Evolutionary conservation across 2,113 vertebrate species (phyloP), one percentile per base, ranked within the genome.

Genomic region (Phasianus colchicus): DNA sequence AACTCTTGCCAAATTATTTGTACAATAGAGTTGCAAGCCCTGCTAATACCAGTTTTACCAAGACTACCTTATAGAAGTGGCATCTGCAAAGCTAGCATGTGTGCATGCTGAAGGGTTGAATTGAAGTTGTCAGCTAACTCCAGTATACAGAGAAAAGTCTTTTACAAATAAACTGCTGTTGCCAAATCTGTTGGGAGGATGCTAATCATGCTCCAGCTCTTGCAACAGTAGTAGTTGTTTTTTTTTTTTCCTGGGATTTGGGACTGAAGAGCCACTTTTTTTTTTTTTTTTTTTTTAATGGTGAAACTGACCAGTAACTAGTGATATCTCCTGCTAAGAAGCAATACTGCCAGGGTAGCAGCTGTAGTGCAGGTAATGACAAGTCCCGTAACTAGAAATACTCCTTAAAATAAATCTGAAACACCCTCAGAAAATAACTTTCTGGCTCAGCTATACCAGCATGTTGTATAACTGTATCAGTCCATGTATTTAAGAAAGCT

Each of bases 331-430:
- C 71, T 86, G 27, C 13, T 32, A 11, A 92, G 58, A 55, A 80
- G 66, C 32, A 32, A 6, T 61, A 21, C 42, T 77, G 30, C 42
- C n/a, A 16, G 55, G 45, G 10, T 42, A 89, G 54, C 43, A 90
- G 9, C 47, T 80, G 60, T 72, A 86, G 1, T 55, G 64, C 58
- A 85, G 40, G 25, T 92, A 81, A 20, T 29, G 24, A 42, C 22
- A 84, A 80, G n/a, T 63, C 55, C 42, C 4, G 1, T 76, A 89
- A 64, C 36, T 21, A 32, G 69, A 34, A 57, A 27, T 47, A 63
- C 13, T 77, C 18, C 47, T 65, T 80, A 86, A 86, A 91, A 85
- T 50, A 95, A 83, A 83, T 83, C 64, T 67, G 67, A 83, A 89
- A 64, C 43, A 47, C 43, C 25, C 77, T 83, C 55, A 83, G 89